These are phyloP conservation scores for Lingula anatina DNA, from an alignment of 2,888 invertebrate species.

Conservation along the genomic window DNA sequence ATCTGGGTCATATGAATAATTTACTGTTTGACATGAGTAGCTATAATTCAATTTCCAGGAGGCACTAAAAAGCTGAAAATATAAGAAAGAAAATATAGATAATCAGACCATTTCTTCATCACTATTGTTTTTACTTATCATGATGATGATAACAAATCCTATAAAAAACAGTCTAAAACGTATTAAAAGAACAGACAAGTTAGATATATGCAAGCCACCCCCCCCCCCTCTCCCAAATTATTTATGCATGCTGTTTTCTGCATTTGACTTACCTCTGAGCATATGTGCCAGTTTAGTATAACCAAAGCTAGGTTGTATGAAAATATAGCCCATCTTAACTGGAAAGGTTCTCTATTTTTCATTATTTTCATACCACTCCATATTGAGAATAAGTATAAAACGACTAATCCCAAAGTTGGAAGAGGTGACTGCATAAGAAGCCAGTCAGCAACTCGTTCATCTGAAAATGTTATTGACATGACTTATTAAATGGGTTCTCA, in stretches of 20 bases:
- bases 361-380: constrained; percentile 39
- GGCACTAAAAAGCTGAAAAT: constrained; percentile 24
- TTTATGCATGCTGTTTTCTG: too few relatives aligned
- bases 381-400: constrained; percentile 41
- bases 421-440: constrained; percentile 43
- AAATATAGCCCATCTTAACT: constrained; percentile 34
- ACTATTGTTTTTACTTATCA: too few relatives aligned
- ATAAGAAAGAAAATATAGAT: too few relatives aligned
- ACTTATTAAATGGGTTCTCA: too few relatives aligned
- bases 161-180: too few relatives aligned
- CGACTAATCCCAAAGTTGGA: constrained; percentile 40
- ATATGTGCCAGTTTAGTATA: constrained; percentile 48
- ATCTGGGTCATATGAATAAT: constrained; percentile 38
- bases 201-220: too few relatives aligned
- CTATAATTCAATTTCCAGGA: constrained; percentile 33
- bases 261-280: constrained; percentile 32
- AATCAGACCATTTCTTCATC: too few relatives aligned
- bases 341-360: constrained; percentile 37
- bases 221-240: too few relatives aligned
- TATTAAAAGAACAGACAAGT: too few relatives aligned
- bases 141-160: too few relatives aligned
- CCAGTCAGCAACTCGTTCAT: constrained; percentile 43
- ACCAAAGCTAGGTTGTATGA: constrained; percentile 46
- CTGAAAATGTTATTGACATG: too few relatives aligned
- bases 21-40: constrained; percentile 48